Conservation (phyloP, 2,797 vertebrate genomes). For the Fundulus diaphanus region DNA sequence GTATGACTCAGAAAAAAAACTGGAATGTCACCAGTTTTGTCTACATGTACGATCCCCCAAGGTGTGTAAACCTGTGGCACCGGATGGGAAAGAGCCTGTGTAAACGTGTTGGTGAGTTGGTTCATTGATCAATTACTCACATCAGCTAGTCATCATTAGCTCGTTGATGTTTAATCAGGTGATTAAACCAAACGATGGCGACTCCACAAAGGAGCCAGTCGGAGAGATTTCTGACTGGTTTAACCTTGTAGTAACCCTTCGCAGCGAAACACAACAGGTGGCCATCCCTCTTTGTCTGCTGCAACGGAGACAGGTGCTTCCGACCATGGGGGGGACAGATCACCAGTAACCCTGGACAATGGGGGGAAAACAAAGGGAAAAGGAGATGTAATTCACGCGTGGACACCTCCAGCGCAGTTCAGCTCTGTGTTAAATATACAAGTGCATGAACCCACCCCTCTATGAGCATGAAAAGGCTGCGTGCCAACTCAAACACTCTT, state of each 20-base stretch:
- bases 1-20: slow-evolving; percentile 10
- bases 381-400: slow-evolving; percentile 55
- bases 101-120: background rate
- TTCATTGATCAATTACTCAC: background rate
- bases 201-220: slow-evolving; percentile 7
- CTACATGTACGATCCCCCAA: background rate
- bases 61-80: background rate
- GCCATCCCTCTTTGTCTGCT: slow-evolving; percentile 60
- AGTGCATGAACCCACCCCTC: slow-evolving; percentile 35
- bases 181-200: background rate
- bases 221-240: slow-evolving; percentile 45
- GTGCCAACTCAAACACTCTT: slow-evolving; percentile 50
- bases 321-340: slow-evolving; percentile 43
- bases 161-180: slow-evolving; percentile 8
- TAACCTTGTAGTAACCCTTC: slow-evolving; percentile 55
- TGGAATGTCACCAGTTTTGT: background rate
- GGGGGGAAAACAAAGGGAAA: slow-evolving; percentile 46
- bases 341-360: slow-evolving; percentile 65
- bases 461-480: slow-evolving; percentile 30
- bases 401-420: slow-evolving; percentile 37
- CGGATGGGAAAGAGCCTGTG: background rate
- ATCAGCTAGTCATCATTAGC: slow-evolving; percentile 11
- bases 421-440: slow-evolving; percentile 39
- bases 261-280: slow-evolving; percentile 64
- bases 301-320: slow-evolving; percentile 75